phyloP scores from a whole-genome alignment of 2,888 invertebrate species.

The Ligdia adustata region DNA sequence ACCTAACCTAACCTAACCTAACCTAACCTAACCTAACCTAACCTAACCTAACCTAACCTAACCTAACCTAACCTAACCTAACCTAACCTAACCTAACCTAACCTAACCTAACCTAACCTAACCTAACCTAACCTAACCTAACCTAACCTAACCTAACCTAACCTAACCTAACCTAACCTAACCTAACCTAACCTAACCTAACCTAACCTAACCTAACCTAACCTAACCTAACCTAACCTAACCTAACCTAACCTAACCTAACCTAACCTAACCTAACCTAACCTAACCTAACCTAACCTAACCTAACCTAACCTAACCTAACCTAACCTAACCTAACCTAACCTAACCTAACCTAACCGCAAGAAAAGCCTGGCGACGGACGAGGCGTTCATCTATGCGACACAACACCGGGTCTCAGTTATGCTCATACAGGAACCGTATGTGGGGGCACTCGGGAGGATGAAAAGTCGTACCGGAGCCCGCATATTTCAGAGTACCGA shows the following conservation, averaged over 20 bases:
- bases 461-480: no score
- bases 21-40: constrained; percentile 15
- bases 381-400: no score
- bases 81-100: constrained; percentile 26
- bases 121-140: not conserved
- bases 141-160: constrained; percentile 8
- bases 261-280: constrained; percentile 9
- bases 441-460: no score
- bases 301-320: constrained; percentile 21
- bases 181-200: constrained; percentile 21
- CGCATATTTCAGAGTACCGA: no score
- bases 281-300: constrained; percentile 21
- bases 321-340: constrained; percentile 1
- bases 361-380: no score
- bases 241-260: not conserved
- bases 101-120: constrained; percentile 21
- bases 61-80: constrained; percentile 10
- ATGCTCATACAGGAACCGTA: no score
- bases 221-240: not conserved
- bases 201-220: not conserved
- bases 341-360: constrained; percentile 1
- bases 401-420: no score
- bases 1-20: constrained; percentile 23
- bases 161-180: constrained; percentile 26
- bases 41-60: constrained; percentile 1